Base-by-base conservation (phyloP, 2,113 vertebrate species). In the Melanerpes formicivorus region DNA sequence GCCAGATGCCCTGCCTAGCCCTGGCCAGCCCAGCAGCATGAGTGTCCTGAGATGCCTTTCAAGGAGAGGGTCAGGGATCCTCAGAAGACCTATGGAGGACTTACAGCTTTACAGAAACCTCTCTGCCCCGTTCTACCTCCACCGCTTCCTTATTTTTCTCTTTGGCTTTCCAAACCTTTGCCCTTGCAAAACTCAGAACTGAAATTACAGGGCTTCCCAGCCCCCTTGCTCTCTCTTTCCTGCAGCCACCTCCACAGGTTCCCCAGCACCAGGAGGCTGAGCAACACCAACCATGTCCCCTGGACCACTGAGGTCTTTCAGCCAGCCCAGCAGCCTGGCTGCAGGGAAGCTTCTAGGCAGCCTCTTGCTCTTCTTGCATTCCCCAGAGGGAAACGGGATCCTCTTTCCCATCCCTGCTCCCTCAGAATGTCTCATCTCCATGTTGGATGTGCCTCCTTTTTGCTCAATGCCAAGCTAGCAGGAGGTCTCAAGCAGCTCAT, bases 181-280 rank as follows among this genome's bases (percentile, higher is more conserved):
- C 40, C 80, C 84, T 96, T 95, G 96, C 93, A 96, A 96, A 96
- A 95, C 58, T 56, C 37, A 90, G 90, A 93, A 92, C 84, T 79
- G 88, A 95, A 95, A 93, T 95, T 42, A 59, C 79, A 92, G 72
- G 79, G 72, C 73, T 81, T 34, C 73, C 66, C 84, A 72, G 55
- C 72, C 56, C 90, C 54, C 73, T 84, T 67, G 1, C 12, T 86
- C 80, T 37, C 26, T 64, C 46, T 80, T 76, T 90, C 44, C 66
- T 72, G n/a, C 44, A 92, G 73, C 65, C 73, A 72, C 55, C 40
- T 87, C 63, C 7, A 0, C 67, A 69, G 11, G n/a, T 70, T 89
- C 22, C 32, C 11, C 10, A 62, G 62, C 0, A 0, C 44, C 50
- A 8, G 8, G 58, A 83, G 26, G 30, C 44, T 78, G 32, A 85